These are phyloP conservation scores for Pristionchus entomophagus DNA, from an alignment of 2,888 invertebrate species.

Conservation along the genomic window DNA sequence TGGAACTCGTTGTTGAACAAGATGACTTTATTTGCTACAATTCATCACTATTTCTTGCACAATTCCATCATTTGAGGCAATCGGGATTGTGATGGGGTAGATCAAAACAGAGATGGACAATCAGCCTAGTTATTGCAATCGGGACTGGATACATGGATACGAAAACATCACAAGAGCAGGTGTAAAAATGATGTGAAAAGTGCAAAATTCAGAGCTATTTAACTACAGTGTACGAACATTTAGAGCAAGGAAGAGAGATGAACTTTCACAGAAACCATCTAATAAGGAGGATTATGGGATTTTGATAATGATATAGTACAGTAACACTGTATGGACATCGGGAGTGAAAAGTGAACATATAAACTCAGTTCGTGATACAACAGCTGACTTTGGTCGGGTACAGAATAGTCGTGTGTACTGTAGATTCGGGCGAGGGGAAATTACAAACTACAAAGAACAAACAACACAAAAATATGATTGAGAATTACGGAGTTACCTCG, in stretches of 20 bases:
- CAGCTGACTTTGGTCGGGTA: slow-evolving; percentile 36
- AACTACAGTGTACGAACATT: not conserved
- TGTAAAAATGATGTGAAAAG: not conserved
- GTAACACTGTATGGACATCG: slow-evolving; percentile 36
- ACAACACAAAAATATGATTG: not conserved
- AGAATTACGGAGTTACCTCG: slow-evolving; percentile 29
- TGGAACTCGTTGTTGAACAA: no score
- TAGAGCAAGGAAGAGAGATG: not conserved
- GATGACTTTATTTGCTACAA: slow-evolving; percentile 28
- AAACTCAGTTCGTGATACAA: slow-evolving; percentile 38
- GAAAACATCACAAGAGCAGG: slow-evolving; percentile 13
- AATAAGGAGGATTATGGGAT: not conserved
- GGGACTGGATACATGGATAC: not conserved
- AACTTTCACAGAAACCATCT: slow-evolving; percentile 17
- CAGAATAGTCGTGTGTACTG: not conserved
- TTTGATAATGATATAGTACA: slow-evolving; percentile 12
- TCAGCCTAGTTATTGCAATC: slow-evolving; percentile 36
- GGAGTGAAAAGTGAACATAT: slow-evolving; percentile 23
- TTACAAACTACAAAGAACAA: not conserved
- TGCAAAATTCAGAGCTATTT: slow-evolving; percentile 3
- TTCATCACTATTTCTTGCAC: slow-evolving; percentile 33
- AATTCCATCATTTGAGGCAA: slow-evolving; percentile 1
- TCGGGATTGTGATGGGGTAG: slow-evolving; percentile 2
- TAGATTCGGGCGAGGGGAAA: not conserved
- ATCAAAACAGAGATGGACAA: not conserved